phyloP scores from a whole-genome alignment of 64 coral and sea anemone species.

The Catalaphyllia jardinei region DNA sequence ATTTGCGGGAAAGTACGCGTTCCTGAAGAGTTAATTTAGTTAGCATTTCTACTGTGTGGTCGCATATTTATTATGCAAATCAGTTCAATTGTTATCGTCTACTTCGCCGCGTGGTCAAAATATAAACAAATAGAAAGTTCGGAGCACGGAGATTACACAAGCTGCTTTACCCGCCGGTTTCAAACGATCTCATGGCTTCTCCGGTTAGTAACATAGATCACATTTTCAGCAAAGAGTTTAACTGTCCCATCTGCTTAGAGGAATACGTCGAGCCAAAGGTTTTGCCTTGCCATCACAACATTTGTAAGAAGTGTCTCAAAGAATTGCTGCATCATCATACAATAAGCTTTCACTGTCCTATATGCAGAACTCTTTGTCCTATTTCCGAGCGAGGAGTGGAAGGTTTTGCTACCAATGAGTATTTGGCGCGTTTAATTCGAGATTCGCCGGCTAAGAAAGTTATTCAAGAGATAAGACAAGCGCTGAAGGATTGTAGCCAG shows the following conservation, averaged over 20 bases:
- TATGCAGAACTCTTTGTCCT: constrained; percentile 55
- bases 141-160: not conserved
- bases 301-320: constrained; percentile 67
- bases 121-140: not conserved
- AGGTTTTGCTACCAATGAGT: constrained; percentile 46
- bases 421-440: constrained; percentile 42
- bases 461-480: constrained; percentile 65
- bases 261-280: constrained; percentile 70
- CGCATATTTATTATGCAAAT: constrained; percentile 21
- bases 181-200: not conserved
- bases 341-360: constrained; percentile 54
- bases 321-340: constrained; percentile 42
- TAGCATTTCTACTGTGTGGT: not conserved
- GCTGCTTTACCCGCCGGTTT: not conserved
- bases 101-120: not conserved
- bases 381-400: constrained; percentile 50
- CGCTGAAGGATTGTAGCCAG: constrained; percentile 40
- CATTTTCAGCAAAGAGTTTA: constrained; percentile 45
- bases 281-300: constrained; percentile 63
- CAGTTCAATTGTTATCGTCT: constrained; percentile 19
- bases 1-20: not conserved
- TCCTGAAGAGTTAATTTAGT: not conserved
- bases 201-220: constrained; percentile 29
- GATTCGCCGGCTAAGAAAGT: constrained; percentile 62
- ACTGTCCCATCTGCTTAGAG: constrained; percentile 74